phyloP scores from a whole-genome alignment of 2,113 vertebrate genomes.

The Pelusios castaneus region DNA sequence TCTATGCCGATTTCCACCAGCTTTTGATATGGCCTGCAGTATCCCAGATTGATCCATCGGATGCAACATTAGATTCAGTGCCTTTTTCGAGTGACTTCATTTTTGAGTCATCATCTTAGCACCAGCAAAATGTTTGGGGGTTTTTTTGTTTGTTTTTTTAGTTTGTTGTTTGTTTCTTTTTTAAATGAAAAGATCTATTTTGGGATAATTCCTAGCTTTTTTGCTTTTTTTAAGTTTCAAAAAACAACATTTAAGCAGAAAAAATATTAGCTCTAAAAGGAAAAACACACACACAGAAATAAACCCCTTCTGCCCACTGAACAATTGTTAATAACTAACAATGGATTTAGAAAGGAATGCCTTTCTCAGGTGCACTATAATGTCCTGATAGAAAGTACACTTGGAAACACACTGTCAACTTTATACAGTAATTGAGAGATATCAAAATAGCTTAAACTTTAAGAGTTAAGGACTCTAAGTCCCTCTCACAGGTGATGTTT shows the following conservation, averaged over 20 bases:
- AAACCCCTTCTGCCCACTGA: too few relatives aligned
- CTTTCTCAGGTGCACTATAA: neutral
- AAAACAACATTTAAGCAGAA: neutral
- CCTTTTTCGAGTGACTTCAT: neutral
- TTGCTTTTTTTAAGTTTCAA: neutral
- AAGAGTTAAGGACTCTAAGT: fast-evolving
- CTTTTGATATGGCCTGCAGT: neutral
- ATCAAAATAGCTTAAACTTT: neutral
- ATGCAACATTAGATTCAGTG: neutral
- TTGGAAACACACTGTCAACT: neutral
- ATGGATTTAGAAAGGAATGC: fast-evolving
- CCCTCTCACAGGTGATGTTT: neutral
- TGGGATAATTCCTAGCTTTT: too few relatives aligned
- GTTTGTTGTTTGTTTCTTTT: too few relatives aligned
- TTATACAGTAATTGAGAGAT: neutral
- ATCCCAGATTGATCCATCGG: neutral
- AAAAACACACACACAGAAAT: too few relatives aligned
- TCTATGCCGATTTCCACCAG: neutral
- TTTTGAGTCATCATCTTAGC: neutral
- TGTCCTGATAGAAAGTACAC: fast-evolving
- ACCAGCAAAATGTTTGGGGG: neutral
- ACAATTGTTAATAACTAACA: neutral
- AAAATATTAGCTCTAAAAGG: neutral
- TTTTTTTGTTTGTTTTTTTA: too few relatives aligned
- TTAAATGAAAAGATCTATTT: too few relatives aligned